A percentile compares a stretch with the other conserved stretches of the same genome.
Evolutionary conservation across 2,888 invertebrate genomes (phyloP).

Genomic region (Amaurobius ferox): DNA sequence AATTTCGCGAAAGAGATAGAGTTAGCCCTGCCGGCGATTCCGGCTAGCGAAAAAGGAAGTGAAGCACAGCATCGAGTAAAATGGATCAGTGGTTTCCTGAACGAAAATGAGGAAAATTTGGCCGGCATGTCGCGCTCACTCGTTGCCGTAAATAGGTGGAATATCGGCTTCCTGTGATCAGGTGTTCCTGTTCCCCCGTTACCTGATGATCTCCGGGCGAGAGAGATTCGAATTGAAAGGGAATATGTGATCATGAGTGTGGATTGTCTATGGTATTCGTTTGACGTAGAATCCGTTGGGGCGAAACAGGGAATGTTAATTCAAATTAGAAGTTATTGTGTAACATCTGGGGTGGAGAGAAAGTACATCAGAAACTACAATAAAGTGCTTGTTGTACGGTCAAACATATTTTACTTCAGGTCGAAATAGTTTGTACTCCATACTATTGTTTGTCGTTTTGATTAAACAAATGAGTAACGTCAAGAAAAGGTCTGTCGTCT

Average conservation of each 20-base stretch:
- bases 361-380: too few relatives aligned
- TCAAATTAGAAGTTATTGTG: too few relatives aligned
- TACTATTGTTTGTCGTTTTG: too few relatives aligned
- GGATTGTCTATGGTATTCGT: neutral
- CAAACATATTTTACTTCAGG: too few relatives aligned
- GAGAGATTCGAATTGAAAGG: constrained; percentile 1
- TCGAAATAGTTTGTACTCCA: too few relatives aligned
- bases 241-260: neutral
- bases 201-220: neutral
- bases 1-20: neutral
- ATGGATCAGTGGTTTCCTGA: constrained; percentile 26
- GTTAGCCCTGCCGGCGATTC: constrained; percentile 2
- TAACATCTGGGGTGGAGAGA: too few relatives aligned
- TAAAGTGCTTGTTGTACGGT: too few relatives aligned
- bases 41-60: constrained; percentile 19
- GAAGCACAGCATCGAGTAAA: neutral
- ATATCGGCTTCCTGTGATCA: neutral
- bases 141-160: constrained; percentile 16
- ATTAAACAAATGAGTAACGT: too few relatives aligned
- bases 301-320: too few relatives aligned
- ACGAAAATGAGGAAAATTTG: neutral
- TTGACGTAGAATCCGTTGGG: too few relatives aligned
- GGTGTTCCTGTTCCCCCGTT: constrained; percentile 5
- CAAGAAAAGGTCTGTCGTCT: too few relatives aligned
- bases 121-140: neutral